Evolutionary conservation across 2,888 invertebrate species (phyloP).

Genomic region (Hydriomena furcata): DNA sequence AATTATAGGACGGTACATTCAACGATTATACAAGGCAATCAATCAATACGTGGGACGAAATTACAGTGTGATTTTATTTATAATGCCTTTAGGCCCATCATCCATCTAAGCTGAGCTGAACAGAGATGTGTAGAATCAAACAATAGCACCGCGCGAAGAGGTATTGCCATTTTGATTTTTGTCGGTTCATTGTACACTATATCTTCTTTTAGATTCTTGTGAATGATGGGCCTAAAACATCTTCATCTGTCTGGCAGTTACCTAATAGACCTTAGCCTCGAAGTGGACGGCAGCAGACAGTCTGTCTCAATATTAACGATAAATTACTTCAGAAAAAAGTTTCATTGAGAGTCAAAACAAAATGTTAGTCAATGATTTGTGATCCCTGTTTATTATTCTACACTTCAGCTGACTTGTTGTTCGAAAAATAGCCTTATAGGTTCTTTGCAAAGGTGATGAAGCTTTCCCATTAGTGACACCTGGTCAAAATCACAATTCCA

Average conservation of each 20-base stretch:
- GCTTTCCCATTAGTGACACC: neutral
- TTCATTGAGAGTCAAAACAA: conserved; percentile 4
- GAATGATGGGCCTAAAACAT: conserved; percentile 1
- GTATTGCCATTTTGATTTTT: neutral
- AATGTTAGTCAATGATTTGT: conserved; percentile 2
- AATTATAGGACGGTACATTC: conserved; percentile 25
- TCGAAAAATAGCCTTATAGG: neutral
- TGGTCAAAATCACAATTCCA: neutral
- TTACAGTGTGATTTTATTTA: conserved; percentile 28
- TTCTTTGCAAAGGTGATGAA: too few relatives aligned
- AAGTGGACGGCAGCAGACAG: conserved; percentile 9
- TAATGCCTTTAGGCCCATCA: conserved; percentile 12
- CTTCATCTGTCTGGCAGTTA: conserved; percentile 16
- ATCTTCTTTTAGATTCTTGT: neutral
- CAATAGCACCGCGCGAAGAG: neutral
- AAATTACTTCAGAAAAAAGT: conserved; percentile 1
- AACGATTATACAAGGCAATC: conserved; percentile 29
- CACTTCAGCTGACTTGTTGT: neutral
- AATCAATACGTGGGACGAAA: conserved; percentile 29
- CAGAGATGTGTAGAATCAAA: neutral
- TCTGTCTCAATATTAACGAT: conserved; percentile 11
- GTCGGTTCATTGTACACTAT: neutral
- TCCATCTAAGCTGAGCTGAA: conserved; percentile 10
- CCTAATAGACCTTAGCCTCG: conserved; percentile 12
- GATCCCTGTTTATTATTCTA: neutral